phyloP scores from a whole-genome alignment of 2,797 vertebrate species.

The Atherinosoma microstoma region DNA sequence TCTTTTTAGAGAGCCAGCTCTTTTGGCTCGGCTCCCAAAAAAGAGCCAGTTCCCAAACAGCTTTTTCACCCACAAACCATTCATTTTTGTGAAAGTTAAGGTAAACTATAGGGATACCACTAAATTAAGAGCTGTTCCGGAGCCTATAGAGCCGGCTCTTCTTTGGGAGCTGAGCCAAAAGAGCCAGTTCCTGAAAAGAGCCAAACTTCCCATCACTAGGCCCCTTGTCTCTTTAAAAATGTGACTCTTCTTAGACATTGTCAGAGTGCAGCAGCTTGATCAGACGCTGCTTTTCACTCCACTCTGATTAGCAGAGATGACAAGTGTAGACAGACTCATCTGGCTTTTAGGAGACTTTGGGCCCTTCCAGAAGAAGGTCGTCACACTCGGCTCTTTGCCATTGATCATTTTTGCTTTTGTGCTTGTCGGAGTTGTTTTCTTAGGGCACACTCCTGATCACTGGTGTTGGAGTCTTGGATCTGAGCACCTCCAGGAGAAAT shows the following conservation, averaged over 20 bases:
- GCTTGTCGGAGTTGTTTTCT: slow-evolving; percentile 37
- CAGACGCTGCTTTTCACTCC: not conserved
- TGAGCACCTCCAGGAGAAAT: slow-evolving; percentile 27
- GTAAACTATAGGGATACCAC: no score
- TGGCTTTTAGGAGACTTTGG: slow-evolving; percentile 35
- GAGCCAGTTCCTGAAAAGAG: no score
- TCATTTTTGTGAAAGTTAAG: no score
- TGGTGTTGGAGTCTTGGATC: slow-evolving; percentile 34
- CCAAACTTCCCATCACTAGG: no score
- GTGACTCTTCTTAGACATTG: not conserved
- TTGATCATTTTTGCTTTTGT: slow-evolving; percentile 28
- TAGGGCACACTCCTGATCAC: slow-evolving; percentile 33
- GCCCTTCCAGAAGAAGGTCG: slow-evolving; percentile 44
- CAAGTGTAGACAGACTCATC: slow-evolving; percentile 35
- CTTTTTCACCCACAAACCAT: no score
- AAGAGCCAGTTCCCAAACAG: no score
- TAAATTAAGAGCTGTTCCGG: no score
- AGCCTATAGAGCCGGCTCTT: no score
- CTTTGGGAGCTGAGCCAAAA: no score
- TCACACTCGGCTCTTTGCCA: slow-evolving; percentile 15
- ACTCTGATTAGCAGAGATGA: slow-evolving; percentile 14
- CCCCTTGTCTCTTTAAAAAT: slow-evolving; percentile 2
- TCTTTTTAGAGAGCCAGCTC: no score
- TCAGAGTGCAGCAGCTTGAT: slow-evolving; percentile 12
- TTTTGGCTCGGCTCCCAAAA: no score